Percentiles rank a stretch among this genome's conserved stretches.
phyloP scores from a whole-genome alignment of 2,113 vertebrate species.

The Athene cunicularia region DNA sequence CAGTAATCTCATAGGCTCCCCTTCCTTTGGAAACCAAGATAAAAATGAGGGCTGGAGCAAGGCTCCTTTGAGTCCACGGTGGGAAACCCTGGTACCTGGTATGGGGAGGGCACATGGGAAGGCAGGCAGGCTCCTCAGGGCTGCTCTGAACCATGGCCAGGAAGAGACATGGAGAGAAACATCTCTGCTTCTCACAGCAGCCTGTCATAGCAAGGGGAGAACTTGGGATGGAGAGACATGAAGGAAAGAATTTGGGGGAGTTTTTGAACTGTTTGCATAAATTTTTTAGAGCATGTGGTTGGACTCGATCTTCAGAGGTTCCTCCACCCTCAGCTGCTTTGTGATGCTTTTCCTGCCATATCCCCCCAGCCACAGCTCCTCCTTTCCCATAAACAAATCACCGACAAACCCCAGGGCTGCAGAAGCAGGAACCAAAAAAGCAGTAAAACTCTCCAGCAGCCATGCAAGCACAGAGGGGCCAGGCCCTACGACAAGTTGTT shows the following conservation, averaged over 20 bases:
- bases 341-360: background rate
- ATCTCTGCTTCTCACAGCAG: background rate
- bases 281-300: background rate
- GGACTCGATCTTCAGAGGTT: background rate
- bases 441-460: background rate
- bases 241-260: background rate
- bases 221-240: background rate
- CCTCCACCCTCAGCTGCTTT: background rate
- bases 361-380: background rate
- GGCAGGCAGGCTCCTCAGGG: background rate
- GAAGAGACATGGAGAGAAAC: background rate
- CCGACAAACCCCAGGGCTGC: background rate
- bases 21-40: background rate
- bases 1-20: background rate
- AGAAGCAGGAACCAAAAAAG: background rate
- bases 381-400: background rate
- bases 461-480: background rate
- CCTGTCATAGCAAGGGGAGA: background rate
- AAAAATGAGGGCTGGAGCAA: background rate
- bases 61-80: background rate
- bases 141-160: background rate
- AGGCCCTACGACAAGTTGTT: background rate
- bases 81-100: accelerated
- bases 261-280: background rate
- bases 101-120: background rate